phyloP scores from a whole-genome alignment of 2,113 vertebrate genomes.

The Lathamus discolor region DNA sequence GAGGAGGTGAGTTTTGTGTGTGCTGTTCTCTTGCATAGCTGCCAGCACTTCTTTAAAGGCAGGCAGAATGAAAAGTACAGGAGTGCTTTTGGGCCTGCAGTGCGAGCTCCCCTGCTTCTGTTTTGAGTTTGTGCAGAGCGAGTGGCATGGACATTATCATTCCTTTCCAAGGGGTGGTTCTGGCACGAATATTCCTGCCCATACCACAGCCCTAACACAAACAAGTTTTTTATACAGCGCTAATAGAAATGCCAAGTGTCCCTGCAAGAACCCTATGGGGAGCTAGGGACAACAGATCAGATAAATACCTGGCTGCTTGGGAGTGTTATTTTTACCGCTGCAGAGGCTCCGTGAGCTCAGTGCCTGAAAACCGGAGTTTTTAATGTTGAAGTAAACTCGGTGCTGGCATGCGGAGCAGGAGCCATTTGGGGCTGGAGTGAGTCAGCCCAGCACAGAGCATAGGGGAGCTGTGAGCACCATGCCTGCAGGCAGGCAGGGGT shows the following conservation, averaged over 20 bases:
- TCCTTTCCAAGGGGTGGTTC: slow-evolving; percentile 53
- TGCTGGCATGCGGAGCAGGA: background rate
- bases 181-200: background rate
- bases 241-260: slow-evolving; percentile 50
- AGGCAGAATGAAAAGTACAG: background rate
- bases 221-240: slow-evolving; percentile 48
- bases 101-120: background rate
- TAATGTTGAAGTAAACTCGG: background rate
- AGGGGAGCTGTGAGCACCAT: background rate
- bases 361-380: slow-evolving; percentile 36
- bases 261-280: background rate
- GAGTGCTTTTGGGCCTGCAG: background rate
- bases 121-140: slow-evolving; percentile 1
- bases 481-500: background rate
- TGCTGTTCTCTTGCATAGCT: background rate
- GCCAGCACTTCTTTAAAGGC: background rate
- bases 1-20: background rate
- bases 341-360: slow-evolving; percentile 35
- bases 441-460: background rate
- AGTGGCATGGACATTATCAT: slow-evolving; percentile 11
- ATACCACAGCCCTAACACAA: slow-evolving; percentile 40
- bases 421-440: slow-evolving; percentile 12
- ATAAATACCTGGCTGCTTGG: slow-evolving; percentile 53
- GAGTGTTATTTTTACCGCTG: slow-evolving; percentile 35
- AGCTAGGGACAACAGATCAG: slow-evolving; percentile 54